These are phyloP conservation scores for Lysiphlebus fabarum DNA, from an alignment of 1,140 invertebrate genomes.

Conservation along the genomic window DNA sequence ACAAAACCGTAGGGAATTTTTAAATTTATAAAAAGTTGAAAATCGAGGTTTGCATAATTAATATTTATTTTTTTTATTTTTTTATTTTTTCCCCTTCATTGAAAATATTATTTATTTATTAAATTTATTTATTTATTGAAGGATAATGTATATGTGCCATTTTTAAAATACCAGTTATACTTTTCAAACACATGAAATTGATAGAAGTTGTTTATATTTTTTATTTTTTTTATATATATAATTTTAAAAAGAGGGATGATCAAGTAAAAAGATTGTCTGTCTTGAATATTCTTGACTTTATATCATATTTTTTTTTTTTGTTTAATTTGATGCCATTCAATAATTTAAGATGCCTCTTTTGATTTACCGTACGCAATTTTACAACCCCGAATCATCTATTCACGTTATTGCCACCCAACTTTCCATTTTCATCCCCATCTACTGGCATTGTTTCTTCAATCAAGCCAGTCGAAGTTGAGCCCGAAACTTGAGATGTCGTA, in stretches of 20 bases:
- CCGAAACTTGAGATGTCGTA: constrained; percentile 7
- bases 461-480: constrained; percentile 13
- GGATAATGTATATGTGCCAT: constrained; percentile 17
- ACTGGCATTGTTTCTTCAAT: constrained; percentile 13
- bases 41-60: constrained; percentile 46
- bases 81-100: too few relatives aligned
- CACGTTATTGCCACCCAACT: constrained; percentile 1
- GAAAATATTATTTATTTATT: too few relatives aligned
- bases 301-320: constrained; percentile 10
- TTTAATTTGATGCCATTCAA: constrained; percentile 28
- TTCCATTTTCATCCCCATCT: not conserved
- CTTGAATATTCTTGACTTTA: constrained; percentile 12
- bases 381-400: not conserved
- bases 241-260: not conserved
- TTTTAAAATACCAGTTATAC: constrained; percentile 20
- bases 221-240: too few relatives aligned
- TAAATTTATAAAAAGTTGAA: constrained; percentile 40
- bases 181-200: constrained; percentile 21
- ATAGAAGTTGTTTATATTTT: constrained; percentile 9
- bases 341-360: constrained; percentile 26
- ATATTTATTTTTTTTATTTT: constrained; percentile 28
- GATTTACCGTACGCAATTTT: constrained; percentile 21
- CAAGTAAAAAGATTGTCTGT: constrained; percentile 16
- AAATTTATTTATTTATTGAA: not conserved
- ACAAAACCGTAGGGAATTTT: constrained; percentile 23